Evolutionary conservation across 1,140 invertebrate genomes (phyloP).

Genomic region (Drosophila kurseongensis): DNA sequence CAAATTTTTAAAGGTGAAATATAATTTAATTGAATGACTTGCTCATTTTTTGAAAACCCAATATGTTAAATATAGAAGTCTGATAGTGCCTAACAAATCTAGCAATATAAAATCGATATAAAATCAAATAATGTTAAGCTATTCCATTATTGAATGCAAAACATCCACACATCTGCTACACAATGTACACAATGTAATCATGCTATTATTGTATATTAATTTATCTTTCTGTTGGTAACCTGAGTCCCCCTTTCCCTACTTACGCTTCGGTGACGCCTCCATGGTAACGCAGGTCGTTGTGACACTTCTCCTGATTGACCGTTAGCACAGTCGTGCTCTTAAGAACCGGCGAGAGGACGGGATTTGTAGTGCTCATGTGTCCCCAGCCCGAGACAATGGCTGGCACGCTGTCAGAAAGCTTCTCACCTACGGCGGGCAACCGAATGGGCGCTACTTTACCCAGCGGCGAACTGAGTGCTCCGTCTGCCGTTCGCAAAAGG

Average conservation of each 20-base stretch:
- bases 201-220: too few relatives aligned
- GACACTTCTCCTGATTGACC: slow-evolving; percentile 72
- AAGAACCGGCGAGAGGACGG: slow-evolving; percentile 59
- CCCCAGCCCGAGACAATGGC: slow-evolving; percentile 81
- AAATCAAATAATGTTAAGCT: too few relatives aligned
- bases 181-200: too few relatives aligned
- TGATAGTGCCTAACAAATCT: too few relatives aligned
- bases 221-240: not conserved
- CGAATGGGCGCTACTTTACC: slow-evolving; percentile 60
- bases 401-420: slow-evolving; percentile 38
- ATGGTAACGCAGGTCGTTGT: slow-evolving; percentile 58
- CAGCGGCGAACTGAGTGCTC: slow-evolving; percentile 34
- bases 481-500: slow-evolving; percentile 52
- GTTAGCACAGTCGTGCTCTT: slow-evolving; percentile 73
- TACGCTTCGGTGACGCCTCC: slow-evolving; percentile 77
- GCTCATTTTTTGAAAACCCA: too few relatives aligned
- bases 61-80: too few relatives aligned
- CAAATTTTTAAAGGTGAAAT: too few relatives aligned
- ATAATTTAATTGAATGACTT: too few relatives aligned
- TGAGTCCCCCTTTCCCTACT: slow-evolving; percentile 7
- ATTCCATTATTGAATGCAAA: too few relatives aligned
- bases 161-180: too few relatives aligned
- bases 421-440: slow-evolving; percentile 46
- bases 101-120: too few relatives aligned
- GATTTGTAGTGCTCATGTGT: slow-evolving; percentile 68